Evolutionary conservation across 2,113 vertebrate genomes (phyloP), one percentile per base, ranked within the genome.

Genomic region (Passer domesticus): DNA sequence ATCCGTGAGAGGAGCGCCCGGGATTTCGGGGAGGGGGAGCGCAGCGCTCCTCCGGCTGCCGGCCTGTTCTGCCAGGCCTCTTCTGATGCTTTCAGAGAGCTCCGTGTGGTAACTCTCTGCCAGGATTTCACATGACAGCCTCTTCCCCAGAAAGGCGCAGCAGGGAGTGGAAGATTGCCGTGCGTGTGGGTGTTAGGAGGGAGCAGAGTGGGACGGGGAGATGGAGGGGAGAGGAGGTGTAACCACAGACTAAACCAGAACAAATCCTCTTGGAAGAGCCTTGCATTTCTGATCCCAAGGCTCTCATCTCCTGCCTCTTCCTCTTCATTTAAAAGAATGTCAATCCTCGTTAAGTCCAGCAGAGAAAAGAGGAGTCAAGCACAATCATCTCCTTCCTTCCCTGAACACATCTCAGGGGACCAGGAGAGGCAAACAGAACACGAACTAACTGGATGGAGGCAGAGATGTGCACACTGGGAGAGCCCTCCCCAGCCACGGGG

Each of bases 81-180:
- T 16, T 78, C 7, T 19, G 5, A 14, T 43, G 87, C 72, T 88
- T 79, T 69, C 74, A 21, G 72, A 82, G 84, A 72, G 70, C 82
- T 94, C 79, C 92, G 27, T 64, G 92, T 72, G 90, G 72, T 27
- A 59, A 49, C 64, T 89, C 93, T 58, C 80, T 96, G 64, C 85
- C 73, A 52, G 93, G 68, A 70, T 95, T 94, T 88, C 92, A 94
- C 92, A 95, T 63, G 80, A 90, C 92, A 96, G 83, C 68, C 53
- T 90, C 92, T 94, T 95, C 83, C 86, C 33, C 6, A 2, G 94
- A 88, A 96, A 95, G 85, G 47, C 92, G 44, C 59, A 86, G 94
- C 75, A 77, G 90, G 87, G 91, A 95, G 88, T 30, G 92, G 76
- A 96, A 95, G 92, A 93, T 82, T 25, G 79, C 53, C 13, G 30